Percentiles rank a stretch among this genome's conserved stretches.
These are phyloP conservation scores for Picathartes gymnocephalus DNA, from an alignment of 2,113 vertebrate genomes.

Conservation along the genomic window DNA sequence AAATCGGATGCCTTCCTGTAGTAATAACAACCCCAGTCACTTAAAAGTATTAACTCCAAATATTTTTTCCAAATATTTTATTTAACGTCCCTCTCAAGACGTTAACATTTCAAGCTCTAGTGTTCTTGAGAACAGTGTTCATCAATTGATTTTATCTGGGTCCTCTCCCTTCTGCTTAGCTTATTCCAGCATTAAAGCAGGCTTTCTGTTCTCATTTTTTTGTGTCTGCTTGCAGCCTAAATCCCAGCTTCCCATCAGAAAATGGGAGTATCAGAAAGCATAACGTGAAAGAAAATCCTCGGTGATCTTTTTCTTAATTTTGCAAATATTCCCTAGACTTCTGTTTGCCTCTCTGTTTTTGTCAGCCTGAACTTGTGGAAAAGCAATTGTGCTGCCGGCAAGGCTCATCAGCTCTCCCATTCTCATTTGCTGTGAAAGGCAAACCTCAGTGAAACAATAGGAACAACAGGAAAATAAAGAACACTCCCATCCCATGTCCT, in stretches of 20 bases:
- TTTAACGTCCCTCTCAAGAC: not conserved
- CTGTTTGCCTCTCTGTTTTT: not conserved
- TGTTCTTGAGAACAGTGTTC: not conserved
- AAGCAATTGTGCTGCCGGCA: not conserved
- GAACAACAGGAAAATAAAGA: conserved; percentile 47
- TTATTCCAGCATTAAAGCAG: not conserved
- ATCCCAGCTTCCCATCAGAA: not conserved
- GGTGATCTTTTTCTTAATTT: not conserved
- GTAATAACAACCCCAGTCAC: not conserved
- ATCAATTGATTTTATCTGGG: not conserved
- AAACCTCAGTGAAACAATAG: conserved; percentile 34
- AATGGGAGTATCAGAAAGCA: not conserved
- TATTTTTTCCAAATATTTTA: not conserved
- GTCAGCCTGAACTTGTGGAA: not conserved
- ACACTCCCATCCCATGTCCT: conserved; percentile 46
- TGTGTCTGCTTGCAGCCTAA: not conserved
- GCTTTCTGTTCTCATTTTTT: not conserved
- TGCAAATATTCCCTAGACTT: not conserved
- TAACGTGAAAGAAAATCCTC: not conserved
- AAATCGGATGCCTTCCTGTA: not conserved
- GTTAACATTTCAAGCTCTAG: not conserved
- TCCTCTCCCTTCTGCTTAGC: not conserved
- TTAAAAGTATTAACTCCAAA: not conserved
- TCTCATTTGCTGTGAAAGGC: not conserved
- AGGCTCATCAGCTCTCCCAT: not conserved